Conservation (phyloP, 2,797 vertebrate species). For the Enteromius argenteus region DNA sequence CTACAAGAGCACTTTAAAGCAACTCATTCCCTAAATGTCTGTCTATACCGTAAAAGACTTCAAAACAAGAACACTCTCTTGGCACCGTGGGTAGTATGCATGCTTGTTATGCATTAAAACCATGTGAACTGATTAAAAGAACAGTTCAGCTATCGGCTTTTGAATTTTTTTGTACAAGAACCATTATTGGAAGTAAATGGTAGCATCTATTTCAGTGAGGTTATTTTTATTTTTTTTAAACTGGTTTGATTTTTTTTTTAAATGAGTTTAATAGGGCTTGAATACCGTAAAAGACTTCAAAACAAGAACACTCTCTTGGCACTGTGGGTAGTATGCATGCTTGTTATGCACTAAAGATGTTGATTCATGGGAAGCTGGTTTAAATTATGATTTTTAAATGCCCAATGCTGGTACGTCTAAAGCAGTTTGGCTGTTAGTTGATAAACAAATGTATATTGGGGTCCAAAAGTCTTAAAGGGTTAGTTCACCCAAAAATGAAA, state of each 20-base stretch:
- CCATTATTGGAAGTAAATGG: not conserved
- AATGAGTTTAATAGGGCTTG: not conserved
- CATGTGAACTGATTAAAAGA: too few relatives aligned
- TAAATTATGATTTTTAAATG: not conserved
- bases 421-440: not conserved
- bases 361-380: not conserved
- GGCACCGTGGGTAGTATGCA: not conserved
- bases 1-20: conserved; percentile 49
- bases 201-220: not conserved
- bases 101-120: not conserved
- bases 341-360: not conserved
- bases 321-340: too few relatives aligned
- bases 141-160: not conserved
- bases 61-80: conserved; percentile 12
- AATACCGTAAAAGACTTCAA: too few relatives aligned
- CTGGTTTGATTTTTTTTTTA: not conserved
- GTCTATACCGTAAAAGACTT: conserved; percentile 21
- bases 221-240: not conserved
- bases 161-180: not conserved
- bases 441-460: not conserved
- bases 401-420: not conserved
- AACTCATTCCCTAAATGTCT: conserved; percentile 38
- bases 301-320: too few relatives aligned
- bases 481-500: too few relatives aligned
- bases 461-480: not conserved